Percentiles rank a stretch among this genome's conserved stretches.
These are phyloP conservation scores for Anomalospiza imberbis DNA, from an alignment of 2,797 vertebrate species.

Conservation along the genomic window DNA sequence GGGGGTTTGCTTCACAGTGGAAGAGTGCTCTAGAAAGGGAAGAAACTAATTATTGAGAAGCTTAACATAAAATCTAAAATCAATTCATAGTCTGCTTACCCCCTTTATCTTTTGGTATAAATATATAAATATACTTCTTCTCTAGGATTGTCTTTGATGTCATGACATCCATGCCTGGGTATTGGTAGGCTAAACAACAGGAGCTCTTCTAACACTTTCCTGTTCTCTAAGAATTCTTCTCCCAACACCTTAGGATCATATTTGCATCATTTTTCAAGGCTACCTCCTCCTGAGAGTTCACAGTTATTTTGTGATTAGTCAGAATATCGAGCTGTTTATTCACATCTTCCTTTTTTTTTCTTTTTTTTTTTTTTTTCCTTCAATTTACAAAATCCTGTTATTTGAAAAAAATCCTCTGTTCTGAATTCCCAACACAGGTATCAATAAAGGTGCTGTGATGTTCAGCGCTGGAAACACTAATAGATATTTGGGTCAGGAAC, in stretches of 20 bases:
- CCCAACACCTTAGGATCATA: background rate
- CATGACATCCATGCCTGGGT: background rate
- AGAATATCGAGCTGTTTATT: background rate
- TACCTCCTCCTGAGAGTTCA: background rate
- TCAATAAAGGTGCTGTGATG: background rate
- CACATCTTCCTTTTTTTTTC: background rate
- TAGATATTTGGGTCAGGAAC: background rate
- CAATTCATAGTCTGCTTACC: background rate
- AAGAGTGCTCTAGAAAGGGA: background rate
- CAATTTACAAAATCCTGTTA: background rate
- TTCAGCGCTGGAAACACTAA: background rate
- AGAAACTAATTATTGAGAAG: background rate
- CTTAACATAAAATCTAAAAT: background rate
- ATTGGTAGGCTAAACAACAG: background rate
- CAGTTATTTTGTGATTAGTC: background rate
- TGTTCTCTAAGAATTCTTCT: background rate
- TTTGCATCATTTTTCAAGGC: background rate
- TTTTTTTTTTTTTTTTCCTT: background rate
- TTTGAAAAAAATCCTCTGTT: background rate
- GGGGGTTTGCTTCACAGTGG: accelerated
- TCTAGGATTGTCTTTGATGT: background rate
- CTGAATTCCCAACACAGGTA: background rate
- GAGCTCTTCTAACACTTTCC: background rate
- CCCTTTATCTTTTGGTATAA: background rate
- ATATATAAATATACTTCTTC: background rate